phyloP scores from a whole-genome alignment of 2,113 vertebrate genomes.

The Nematolebias whitei region DNA sequence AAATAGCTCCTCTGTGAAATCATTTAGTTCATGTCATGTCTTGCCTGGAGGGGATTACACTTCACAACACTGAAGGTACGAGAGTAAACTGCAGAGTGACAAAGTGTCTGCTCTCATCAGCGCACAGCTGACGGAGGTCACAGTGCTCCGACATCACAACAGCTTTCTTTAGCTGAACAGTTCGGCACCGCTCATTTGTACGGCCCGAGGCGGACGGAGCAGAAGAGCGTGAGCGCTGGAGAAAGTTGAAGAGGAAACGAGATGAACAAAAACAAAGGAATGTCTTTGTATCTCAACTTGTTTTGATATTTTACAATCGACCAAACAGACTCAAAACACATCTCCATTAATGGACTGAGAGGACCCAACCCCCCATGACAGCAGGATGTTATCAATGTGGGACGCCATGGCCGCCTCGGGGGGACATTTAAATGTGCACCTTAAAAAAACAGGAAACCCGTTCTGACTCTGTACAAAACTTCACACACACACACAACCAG shows the following conservation, averaged over 20 bases:
- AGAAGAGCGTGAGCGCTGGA: conserved; percentile 25
- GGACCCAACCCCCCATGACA: background rate
- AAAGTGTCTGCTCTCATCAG: conserved; percentile 66
- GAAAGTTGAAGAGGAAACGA: conserved; percentile 5
- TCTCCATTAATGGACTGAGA: background rate
- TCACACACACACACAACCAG: conserved; percentile 26
- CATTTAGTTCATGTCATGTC: conserved; percentile 73
- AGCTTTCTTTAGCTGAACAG: conserved; percentile 82
- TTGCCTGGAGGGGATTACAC: conserved; percentile 71
- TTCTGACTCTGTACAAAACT: conserved; percentile 70
- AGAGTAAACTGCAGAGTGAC: conserved; percentile 66
- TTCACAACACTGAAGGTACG: conserved; percentile 55
- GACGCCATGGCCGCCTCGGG: conserved; percentile 67
- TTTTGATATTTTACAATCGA: background rate
- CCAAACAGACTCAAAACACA: background rate
- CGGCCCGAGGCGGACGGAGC: conserved; percentile 65
- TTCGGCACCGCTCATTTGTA: conserved; percentile 81
- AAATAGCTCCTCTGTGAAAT: conserved; percentile 74
- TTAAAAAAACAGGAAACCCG: conserved; percentile 77
- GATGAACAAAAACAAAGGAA: background rate
- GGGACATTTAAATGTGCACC: conserved; percentile 70
- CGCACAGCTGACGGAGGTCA: conserved; percentile 14
- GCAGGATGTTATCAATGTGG: too few species aligned
- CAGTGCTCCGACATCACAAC: conserved; percentile 72
- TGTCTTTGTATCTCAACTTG: background rate